Evolutionary conservation across 1,140 invertebrate genomes (phyloP).

Genomic region (Cyclina sinensis): DNA sequence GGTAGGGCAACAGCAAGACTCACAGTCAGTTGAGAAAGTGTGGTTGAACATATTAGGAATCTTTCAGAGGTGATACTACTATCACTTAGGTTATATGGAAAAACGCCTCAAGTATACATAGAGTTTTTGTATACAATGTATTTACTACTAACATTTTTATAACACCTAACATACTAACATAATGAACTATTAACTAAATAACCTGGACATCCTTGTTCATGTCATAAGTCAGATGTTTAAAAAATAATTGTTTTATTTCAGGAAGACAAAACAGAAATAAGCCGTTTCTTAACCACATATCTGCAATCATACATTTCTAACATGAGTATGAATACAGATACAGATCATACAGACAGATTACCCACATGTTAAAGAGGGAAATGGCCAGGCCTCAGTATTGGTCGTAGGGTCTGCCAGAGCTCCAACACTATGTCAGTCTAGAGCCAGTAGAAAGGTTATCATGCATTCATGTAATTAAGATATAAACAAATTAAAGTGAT

Average conservation of each 20-base stretch:
- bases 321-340: background rate
- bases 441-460: background rate
- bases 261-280: background rate
- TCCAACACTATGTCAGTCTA: conserved; percentile 51
- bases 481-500: no score
- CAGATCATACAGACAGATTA: conserved; percentile 8
- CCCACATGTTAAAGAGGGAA: background rate
- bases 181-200: no score
- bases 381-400: background rate
- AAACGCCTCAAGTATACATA: background rate
- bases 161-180: no score
- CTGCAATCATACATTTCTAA: background rate
- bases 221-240: no score
- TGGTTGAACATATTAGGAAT: conserved; percentile 27
- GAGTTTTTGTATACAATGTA: background rate
- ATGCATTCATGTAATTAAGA: no score
- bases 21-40: background rate
- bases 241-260: background rate
- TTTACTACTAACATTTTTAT: no score
- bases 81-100: background rate
- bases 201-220: no score
- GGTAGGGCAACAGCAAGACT: background rate
- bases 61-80: conserved; percentile 34
- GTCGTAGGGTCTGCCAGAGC: background rate
- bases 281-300: conserved; percentile 15